Evolutionary conservation across 2,113 vertebrate genomes (phyloP), one percentile per base, ranked within the genome.

Genomic region (Hippocampus zosterae): DNA sequence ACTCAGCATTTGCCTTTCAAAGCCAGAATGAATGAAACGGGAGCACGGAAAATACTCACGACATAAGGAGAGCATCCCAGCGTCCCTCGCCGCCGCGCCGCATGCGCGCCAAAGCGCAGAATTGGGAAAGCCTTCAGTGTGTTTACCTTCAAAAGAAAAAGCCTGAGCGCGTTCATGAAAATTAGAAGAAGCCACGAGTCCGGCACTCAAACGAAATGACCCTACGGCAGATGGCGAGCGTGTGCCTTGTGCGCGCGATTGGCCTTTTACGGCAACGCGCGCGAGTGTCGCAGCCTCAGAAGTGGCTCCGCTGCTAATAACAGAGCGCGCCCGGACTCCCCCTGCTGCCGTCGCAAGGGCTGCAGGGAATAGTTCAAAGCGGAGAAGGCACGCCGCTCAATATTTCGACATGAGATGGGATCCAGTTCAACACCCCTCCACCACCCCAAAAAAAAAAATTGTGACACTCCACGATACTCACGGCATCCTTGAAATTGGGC

Each of bases 261-360:
- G 9, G 11, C 42, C 42, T 44, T 11, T 11, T 1, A 44, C 11
- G 12, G 42, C 42, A 44, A 37, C 33, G 33, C 33, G 46, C 1
- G 1, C 12, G 23, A 78, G 73, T 69, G 75, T 73, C 84, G 74
- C 76, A 73, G 69, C 72, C 52, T 79, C 77, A 83, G 76, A 81
- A 75, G 65, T 72, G 70, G 66, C 76, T 84, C 60, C 40, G 0
- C 50, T 73, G 76, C 29, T 72, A 82, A 82, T 77, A 80, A 81
- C 69, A 65, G 33, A 80, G 61, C 70, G 61, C 57, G 57, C 52
- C 21, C 10, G 52, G 21, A 53, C 52, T n/a, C 52, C 52, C 41
- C 66, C 37, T 61, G 29, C 59, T 37, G 59, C 29, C 41, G 62
- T 12, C 15, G 40, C 62, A 25, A 23, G 21, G 41, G 37, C 37